phyloP scores from a whole-genome alignment of 2,888 invertebrate genomes.

The Platycheirus albimanus region DNA sequence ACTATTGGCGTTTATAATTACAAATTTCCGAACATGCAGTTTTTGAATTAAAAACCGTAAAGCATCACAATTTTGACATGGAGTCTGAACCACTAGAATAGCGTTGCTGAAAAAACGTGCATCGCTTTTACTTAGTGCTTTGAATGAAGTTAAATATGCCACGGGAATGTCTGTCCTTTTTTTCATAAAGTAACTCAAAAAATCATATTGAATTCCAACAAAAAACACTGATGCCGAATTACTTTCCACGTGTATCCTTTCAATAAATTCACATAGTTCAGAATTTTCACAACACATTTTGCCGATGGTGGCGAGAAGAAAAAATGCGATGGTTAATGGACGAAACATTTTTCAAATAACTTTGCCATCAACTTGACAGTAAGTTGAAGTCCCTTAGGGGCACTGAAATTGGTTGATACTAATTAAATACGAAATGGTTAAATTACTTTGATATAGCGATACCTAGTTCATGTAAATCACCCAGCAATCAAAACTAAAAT shows the following conservation, averaged over 20 bases:
- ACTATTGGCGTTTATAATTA: neutral
- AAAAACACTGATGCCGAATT: neutral
- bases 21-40: neutral
- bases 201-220: neutral
- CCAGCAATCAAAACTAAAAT: no score
- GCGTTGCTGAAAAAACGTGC: neutral
- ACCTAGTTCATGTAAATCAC: no score
- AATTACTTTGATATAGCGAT: no score
- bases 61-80: neutral
- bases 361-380: no score
- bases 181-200: neutral
- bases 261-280: neutral
- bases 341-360: no score
- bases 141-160: neutral
- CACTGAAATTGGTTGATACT: no score
- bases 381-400: no score
- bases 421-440: no score
- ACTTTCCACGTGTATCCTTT: neutral
- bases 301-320: no score
- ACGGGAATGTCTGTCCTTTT: neutral
- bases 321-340: neutral
- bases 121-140: no score
- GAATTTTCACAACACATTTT: neutral
- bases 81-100: neutral
- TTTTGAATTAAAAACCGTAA: neutral